These are phyloP conservation scores for Leptarthrus brevirostris DNA, from an alignment of 2,888 invertebrate genomes.

Conservation along the genomic window DNA sequence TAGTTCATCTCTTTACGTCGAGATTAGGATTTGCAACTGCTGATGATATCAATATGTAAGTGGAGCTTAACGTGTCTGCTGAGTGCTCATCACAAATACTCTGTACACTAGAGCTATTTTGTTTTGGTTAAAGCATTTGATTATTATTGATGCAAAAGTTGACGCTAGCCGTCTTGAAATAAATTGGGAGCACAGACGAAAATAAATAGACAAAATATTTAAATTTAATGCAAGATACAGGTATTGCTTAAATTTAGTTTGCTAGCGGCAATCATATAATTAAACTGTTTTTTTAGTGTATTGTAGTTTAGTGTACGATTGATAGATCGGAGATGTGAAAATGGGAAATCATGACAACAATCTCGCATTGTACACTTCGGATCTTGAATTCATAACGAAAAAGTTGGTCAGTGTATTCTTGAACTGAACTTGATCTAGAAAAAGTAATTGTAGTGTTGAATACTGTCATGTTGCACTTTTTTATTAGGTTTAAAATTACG, in stretches of 20 bases:
- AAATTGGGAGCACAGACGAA: constrained; percentile 19
- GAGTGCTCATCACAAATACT: constrained; percentile 5
- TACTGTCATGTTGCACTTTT: constrained; percentile 18
- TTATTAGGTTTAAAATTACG: constrained; percentile 12
- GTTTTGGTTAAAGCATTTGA: not conserved
- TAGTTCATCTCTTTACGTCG: no score
- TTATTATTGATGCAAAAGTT: not conserved
- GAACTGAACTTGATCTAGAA: constrained; percentile 34
- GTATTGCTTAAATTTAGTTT: not conserved
- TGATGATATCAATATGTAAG: not conserved
- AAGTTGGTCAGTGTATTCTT: not conserved
- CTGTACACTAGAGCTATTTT: not conserved
- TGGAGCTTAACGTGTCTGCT: constrained; percentile 7
- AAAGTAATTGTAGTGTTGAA: constrained; percentile 14
- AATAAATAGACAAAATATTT: constrained; percentile 29
- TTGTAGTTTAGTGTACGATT: not conserved
- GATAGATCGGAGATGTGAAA: not conserved
- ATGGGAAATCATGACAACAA: not conserved
- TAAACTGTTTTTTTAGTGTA: not conserved
- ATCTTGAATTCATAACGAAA: no score
- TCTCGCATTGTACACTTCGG: no score
- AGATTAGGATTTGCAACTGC: no score
- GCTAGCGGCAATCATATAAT: not conserved
- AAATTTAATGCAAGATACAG: not conserved
- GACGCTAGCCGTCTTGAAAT: constrained; percentile 3